Evolutionary conservation across 2,797 vertebrate species (phyloP).

Genomic region (Acipenser transmontanus): DNA sequence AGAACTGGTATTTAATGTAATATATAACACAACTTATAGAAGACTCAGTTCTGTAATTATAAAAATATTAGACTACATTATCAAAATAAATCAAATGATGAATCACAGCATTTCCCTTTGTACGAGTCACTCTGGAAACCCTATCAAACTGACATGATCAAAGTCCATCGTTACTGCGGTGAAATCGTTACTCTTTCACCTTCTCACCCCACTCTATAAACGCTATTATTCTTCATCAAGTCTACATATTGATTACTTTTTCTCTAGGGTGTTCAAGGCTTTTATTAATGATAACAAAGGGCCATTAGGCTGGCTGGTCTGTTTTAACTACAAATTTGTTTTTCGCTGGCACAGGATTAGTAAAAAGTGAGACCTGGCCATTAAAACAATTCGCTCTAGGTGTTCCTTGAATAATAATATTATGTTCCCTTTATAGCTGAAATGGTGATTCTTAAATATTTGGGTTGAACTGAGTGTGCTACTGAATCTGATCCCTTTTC

Average conservation of each 20-base stretch:
- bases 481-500: background rate
- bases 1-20: no score
- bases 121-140: no score
- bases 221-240: background rate
- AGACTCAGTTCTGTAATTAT: no score
- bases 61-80: no score
- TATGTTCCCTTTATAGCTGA: background rate
- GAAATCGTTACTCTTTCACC: conserved; percentile 22
- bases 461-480: background rate
- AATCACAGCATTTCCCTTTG: no score
- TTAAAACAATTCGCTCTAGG: conserved; percentile 19
- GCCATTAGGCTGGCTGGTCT: conserved; percentile 29
- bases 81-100: no score
- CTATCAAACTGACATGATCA: no score
- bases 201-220: conserved; percentile 24
- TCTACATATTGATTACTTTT: conserved; percentile 22
- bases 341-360: conserved; percentile 14
- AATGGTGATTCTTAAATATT: background rate
- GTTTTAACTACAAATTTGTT: conserved; percentile 26
- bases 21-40: no score
- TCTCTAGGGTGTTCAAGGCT: conserved; percentile 21
- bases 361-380: conserved; percentile 18
- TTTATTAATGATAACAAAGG: conserved; percentile 27
- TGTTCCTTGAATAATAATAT: conserved; percentile 4
- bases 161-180: no score